These are phyloP conservation scores for Trachymyrmex cornetzi DNA, from an alignment of 1,140 invertebrate species.

Conservation along the genomic window DNA sequence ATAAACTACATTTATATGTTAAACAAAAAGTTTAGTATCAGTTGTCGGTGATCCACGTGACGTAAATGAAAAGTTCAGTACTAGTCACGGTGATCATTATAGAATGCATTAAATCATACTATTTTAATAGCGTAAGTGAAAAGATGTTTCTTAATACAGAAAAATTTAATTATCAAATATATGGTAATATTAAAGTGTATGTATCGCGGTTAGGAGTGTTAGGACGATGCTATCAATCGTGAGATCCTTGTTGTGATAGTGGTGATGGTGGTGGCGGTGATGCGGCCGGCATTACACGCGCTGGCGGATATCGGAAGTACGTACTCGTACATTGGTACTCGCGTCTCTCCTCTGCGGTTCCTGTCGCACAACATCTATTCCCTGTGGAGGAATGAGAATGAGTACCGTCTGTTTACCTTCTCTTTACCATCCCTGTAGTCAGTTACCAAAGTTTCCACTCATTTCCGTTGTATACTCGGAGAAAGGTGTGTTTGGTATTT, in stretches of 20 bases:
- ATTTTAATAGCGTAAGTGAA: not conserved
- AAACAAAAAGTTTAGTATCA: not conserved
- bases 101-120: not conserved
- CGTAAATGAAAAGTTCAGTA: no score
- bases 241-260: slow-evolving; percentile 16
- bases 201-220: slow-evolving; percentile 19
- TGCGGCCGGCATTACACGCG: slow-evolving; percentile 47
- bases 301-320: slow-evolving; percentile 29
- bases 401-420: slow-evolving; percentile 64
- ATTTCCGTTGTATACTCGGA: slow-evolving; percentile 10
- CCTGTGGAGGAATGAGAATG: slow-evolving; percentile 70
- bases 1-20: no score
- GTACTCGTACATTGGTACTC: slow-evolving; percentile 67
- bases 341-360: slow-evolving; percentile 67
- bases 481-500: no score
- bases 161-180: not conserved
- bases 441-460: slow-evolving; percentile 24
- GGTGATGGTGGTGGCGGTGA: not conserved
- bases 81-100: not conserved
- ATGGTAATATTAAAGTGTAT: not conserved
- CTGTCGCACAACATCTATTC: slow-evolving; percentile 72
- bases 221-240: slow-evolving; percentile 32
- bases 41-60: not conserved
- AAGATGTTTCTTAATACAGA: not conserved
- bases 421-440: not conserved